Evolutionary conservation across 2,888 invertebrate genomes (phyloP), one percentile per base, ranked within the genome.

Genomic region (Malthinus flaveolus): DNA sequence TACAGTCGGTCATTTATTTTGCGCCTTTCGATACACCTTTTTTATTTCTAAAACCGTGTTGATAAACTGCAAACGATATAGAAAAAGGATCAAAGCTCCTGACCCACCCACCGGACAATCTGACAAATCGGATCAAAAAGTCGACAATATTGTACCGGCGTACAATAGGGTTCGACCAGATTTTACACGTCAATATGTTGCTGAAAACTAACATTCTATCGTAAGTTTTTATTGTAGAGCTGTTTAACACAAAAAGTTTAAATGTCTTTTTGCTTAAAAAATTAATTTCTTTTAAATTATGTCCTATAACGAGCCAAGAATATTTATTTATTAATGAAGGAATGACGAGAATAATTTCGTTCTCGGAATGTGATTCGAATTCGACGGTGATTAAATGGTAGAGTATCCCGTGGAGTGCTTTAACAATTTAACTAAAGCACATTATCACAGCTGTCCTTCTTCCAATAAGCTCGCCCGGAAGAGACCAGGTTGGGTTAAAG

Each of bases 101-200:
- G 76, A 76, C 77, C 76, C 75, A 77, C 77, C 77, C 77, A 76
- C 76, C 74, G 75, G 71, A 75, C 75, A 75, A 76, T 78, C 74
- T 74, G 78, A 78, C 79, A 79, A 79, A 79, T 79, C 79, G 79
- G 79, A 79, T 79, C 78, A 78, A 79, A 78, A 79, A 79, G 79
- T 79, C 79, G 79, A 78, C 78, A 78, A 79, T 78, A 78, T 79
- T 79, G 79, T 78, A 71, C 74, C 72, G 73, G 71, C 73, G 71
- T 73, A 77, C 77, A 77, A 78, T 77, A 67, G 75, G 66, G 73
- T 73, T 72, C 65, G 69, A 70, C 71, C 74, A 72, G 73, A 77
- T 75, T 77, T 75, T 72, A 75, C 75, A 73, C 75, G 71, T 75
- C 74, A 72, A 70, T 74, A 70, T 72, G 67, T 71, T 69, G 63